These are phyloP conservation scores for Osmoderma eremita DNA, from an alignment of 2,888 invertebrate genomes.

Conservation along the genomic window DNA sequence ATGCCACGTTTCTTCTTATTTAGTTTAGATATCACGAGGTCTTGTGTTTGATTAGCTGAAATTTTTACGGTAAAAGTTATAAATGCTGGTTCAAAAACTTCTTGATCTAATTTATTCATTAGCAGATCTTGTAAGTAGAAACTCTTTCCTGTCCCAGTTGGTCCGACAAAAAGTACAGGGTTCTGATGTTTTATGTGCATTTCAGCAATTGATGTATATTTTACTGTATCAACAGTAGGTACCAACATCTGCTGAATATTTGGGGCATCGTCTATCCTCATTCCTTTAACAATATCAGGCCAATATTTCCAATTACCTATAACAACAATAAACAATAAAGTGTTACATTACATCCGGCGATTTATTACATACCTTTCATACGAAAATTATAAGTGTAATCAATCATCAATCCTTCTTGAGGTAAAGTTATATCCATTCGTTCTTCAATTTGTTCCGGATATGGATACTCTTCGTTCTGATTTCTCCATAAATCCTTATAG, in stretches of 20 bases:
- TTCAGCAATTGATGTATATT: conserved; percentile 79
- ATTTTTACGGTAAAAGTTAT: conserved; percentile 87
- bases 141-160: conserved; percentile 89
- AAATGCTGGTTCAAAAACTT: conserved; percentile 78
- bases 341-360: no score
- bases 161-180: conserved; percentile 80
- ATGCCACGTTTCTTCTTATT: conserved; percentile 76
- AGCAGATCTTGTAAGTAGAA: conserved; percentile 79
- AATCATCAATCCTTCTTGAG: conserved; percentile 79
- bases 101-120: conserved; percentile 75
- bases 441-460: conserved; percentile 69
- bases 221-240: conserved; percentile 87
- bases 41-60: conserved; percentile 83
- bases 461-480: conserved; percentile 64
- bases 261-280: conserved; percentile 72
- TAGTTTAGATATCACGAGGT: conserved; percentile 77
- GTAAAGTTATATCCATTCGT: conserved; percentile 79
- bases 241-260: conserved; percentile 80
- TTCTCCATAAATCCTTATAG: conserved; percentile 68
- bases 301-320: conserved; percentile 83
- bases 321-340: no score
- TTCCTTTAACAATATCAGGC: conserved; percentile 76
- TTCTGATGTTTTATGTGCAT: conserved; percentile 77
- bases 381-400: conserved; percentile 83
- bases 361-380: conserved; percentile 73